Evolutionary conservation across 92 coral and sea anemone genomes (phyloP).

Genomic region (Siderastrea radians): DNA sequence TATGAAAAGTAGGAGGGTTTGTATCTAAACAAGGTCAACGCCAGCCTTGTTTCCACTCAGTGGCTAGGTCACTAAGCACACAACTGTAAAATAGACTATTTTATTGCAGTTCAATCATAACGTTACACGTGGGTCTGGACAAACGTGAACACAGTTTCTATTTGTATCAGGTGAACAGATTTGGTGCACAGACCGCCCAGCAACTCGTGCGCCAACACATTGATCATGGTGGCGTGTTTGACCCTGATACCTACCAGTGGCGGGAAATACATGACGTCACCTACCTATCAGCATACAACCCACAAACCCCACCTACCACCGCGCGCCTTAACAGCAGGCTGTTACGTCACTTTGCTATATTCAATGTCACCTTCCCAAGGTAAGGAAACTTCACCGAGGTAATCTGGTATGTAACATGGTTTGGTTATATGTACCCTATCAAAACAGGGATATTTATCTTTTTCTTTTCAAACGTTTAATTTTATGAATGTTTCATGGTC

Average conservation of each 20-base stretch:
- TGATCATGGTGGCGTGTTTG: slow-evolving; percentile 98
- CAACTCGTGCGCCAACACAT: slow-evolving; percentile 97
- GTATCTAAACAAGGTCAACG: no score
- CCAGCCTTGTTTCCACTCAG: no score
- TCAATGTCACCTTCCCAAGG: slow-evolving; percentile 96
- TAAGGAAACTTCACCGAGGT: neutral
- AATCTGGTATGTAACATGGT: neutral
- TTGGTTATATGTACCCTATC: no score
- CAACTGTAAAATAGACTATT: no score
- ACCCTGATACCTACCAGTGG: slow-evolving; percentile 96
- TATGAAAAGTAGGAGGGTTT: no score
- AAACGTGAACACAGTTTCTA: neutral
- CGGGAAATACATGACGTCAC: slow-evolving; percentile 93
- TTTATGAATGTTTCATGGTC: no score
- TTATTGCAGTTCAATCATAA: no score
- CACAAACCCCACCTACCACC: slow-evolving; percentile 90
- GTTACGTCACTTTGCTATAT: slow-evolving; percentile 95
- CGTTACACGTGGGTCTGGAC: no score
- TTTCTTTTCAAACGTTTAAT: no score
- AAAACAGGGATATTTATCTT: no score
- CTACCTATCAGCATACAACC: slow-evolving; percentile 95
- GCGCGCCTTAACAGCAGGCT: slow-evolving; percentile 87
- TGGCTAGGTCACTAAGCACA: no score
- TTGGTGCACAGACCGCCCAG: slow-evolving; percentile 91
- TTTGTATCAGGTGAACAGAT: slow-evolving; percentile 67